Conservation (phyloP, 2,888 invertebrate species). For the Parascotia fuliginaria region DNA sequence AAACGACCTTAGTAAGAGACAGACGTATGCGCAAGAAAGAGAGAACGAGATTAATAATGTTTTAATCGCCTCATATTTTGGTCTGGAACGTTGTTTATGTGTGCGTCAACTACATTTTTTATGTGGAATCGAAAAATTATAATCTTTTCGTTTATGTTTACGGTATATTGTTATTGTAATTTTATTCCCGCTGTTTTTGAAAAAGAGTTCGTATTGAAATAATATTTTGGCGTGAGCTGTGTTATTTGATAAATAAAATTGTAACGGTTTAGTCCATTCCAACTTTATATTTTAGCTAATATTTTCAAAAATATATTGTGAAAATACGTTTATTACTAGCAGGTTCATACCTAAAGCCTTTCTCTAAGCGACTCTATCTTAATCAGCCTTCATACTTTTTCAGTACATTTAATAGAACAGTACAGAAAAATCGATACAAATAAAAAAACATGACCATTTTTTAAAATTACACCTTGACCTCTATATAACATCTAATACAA, state of each 20-base stretch:
- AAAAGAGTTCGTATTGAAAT: slow-evolving; percentile 3
- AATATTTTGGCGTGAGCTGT: slow-evolving; percentile 8
- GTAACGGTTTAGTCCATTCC: background rate
- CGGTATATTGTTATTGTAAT: slow-evolving; percentile 28
- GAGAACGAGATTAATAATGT: slow-evolving; percentile 71
- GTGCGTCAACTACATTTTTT: slow-evolving; percentile 44
- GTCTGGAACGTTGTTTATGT: slow-evolving; percentile 74
- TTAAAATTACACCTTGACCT: too few relatives aligned
- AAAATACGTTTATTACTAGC: too few relatives aligned
- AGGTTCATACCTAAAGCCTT: too few relatives aligned
- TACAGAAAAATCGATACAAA: too few relatives aligned
- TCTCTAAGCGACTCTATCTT: too few relatives aligned
- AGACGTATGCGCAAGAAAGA: slow-evolving; percentile 35
- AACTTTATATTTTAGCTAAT: too few relatives aligned
- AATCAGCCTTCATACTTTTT: too few relatives aligned
- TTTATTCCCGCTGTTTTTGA: slow-evolving; percentile 25
- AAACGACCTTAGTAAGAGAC: slow-evolving; percentile 66
- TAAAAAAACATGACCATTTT: too few relatives aligned
- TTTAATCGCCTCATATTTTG: slow-evolving; percentile 82
- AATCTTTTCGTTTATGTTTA: slow-evolving; percentile 44
- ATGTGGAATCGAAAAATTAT: slow-evolving; percentile 27
- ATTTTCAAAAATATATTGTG: too few relatives aligned
- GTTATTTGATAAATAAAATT: background rate
- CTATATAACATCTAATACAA: too few relatives aligned
- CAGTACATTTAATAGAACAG: too few relatives aligned